phyloP scores from a whole-genome alignment of 2,888 invertebrate species.

The Dilophus febrilis region DNA sequence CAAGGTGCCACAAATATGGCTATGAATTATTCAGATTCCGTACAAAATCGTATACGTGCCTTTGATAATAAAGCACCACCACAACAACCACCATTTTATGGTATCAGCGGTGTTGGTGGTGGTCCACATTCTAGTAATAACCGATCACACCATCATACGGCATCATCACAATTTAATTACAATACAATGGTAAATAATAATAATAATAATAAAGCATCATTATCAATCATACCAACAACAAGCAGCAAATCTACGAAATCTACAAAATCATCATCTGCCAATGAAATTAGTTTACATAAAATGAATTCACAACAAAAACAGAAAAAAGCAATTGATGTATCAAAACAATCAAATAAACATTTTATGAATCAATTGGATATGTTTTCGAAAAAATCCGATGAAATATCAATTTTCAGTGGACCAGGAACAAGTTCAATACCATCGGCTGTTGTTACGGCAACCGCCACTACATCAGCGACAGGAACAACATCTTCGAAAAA shows the following conservation, averaged over 20 bases:
- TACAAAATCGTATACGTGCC: conserved; percentile 58
- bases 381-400: background rate
- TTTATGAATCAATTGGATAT: background rate
- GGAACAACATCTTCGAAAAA: too few relatives aligned
- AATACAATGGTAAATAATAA: too few relatives aligned
- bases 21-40: conserved; percentile 60
- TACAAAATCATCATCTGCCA: background rate
- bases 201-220: background rate
- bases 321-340: background rate
- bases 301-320: too few relatives aligned
- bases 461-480: too few relatives aligned
- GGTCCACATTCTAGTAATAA: too few relatives aligned
- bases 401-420: background rate
- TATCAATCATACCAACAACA: background rate
- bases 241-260: background rate
- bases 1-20: conserved; percentile 58
- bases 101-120: too few relatives aligned
- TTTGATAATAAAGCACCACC: conserved; percentile 40
- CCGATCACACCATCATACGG: conserved; percentile 1
- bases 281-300: background rate
- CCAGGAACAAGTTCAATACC: too few relatives aligned
- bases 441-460: too few relatives aligned
- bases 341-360: background rate
- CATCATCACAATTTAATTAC: too few relatives aligned
- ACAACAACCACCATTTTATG: background rate